Evolutionary conservation across 2,797 vertebrate species (phyloP).

Genomic region (Hozukius guyotensis): DNA sequence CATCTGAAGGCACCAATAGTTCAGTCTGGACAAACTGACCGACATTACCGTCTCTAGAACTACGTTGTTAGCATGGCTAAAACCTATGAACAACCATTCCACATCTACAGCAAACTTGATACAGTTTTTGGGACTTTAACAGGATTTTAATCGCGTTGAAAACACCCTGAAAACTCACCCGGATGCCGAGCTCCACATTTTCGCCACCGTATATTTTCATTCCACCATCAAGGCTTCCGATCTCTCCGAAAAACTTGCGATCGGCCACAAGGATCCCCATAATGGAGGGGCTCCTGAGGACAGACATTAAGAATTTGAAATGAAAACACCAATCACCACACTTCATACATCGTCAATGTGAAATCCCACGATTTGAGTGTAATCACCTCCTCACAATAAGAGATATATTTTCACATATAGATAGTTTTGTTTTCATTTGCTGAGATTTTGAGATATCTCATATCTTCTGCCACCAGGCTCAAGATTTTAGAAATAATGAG

Average conservation of each 20-base stretch:
- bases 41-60: too few relatives aligned
- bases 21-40: too few relatives aligned
- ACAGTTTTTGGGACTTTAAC: too few relatives aligned
- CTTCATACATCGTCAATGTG: neutral
- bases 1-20: too few relatives aligned
- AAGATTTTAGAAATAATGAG: too few relatives aligned
- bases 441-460: neutral
- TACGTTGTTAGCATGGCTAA: neutral
- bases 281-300: constrained; percentile 82
- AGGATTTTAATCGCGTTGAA: neutral
- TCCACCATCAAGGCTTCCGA: constrained; percentile 82
- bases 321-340: neutral
- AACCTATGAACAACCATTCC: neutral
- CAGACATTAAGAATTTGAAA: neutral
- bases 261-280: constrained; percentile 87
- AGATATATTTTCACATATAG: fast-evolving
- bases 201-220: constrained; percentile 89
- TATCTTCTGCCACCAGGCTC: neutral
- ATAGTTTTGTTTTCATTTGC: neutral
- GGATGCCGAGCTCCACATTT: constrained; percentile 86
- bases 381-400: neutral
- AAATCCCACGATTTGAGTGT: too few relatives aligned
- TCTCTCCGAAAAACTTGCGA: constrained; percentile 84
- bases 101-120: neutral
- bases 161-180: constrained; percentile 65